Evolutionary conservation across 2,888 invertebrate species (phyloP).

Genomic region (Deilephila porcellus): DNA sequence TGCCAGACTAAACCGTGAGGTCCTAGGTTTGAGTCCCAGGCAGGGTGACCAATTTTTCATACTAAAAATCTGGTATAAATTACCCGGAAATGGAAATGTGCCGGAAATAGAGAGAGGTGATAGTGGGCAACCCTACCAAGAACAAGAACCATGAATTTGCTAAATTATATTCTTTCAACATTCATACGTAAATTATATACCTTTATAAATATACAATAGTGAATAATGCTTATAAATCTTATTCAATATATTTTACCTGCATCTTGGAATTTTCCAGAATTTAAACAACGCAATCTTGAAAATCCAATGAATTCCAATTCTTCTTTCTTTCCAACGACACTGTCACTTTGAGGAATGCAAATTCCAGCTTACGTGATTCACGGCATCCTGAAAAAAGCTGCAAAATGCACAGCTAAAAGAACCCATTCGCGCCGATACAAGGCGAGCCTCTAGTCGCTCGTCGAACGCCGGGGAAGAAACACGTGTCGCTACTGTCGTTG

Average conservation of each 20-base stretch:
- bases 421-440: constrained; percentile 32
- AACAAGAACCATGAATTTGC: no score
- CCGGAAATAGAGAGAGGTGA: no score
- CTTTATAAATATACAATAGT: no score
- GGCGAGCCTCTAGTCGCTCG: constrained; percentile 36
- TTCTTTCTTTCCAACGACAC: constrained; percentile 22
- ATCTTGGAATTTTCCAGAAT: no score
- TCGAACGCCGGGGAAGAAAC: constrained; percentile 33
- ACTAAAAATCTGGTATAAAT: neutral
- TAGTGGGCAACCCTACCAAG: no score
- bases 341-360: constrained; percentile 31
- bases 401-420: constrained; percentile 33
- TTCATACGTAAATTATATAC: no score
- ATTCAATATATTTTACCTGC: no score
- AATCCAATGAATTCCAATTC: constrained; percentile 23
- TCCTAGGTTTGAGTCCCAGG: neutral
- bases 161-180: no score
- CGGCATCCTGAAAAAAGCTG: constrained; percentile 26
- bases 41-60: neutral
- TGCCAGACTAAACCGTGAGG: no score
- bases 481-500: constrained; percentile 31
- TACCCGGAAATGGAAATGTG: no score
- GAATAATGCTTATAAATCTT: no score
- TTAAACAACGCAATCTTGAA: neutral
- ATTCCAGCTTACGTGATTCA: constrained; percentile 32